Evolutionary conservation across 2,888 invertebrate genomes (phyloP).

Genomic region (Choristoneura rosaceana): DNA sequence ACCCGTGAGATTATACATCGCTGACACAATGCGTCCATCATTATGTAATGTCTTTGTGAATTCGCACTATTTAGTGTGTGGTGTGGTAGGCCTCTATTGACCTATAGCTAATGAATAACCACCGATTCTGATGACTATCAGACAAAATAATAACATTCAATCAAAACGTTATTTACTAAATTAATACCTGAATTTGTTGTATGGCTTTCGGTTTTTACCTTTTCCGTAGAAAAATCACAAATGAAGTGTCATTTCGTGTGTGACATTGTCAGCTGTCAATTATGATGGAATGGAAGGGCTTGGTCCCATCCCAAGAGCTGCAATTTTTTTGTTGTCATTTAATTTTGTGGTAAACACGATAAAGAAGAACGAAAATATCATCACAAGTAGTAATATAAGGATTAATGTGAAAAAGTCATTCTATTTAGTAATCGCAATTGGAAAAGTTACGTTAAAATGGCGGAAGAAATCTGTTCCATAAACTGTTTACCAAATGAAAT

Average conservation of each 20-base stretch:
- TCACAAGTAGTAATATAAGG: not conserved
- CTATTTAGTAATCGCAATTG: not conserved
- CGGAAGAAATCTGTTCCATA: constrained; percentile 45
- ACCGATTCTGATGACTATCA: too few relatives aligned
- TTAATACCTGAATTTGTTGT: not conserved
- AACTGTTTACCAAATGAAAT: constrained; percentile 62
- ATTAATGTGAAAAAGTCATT: not conserved
- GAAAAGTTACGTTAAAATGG: constrained; percentile 26
- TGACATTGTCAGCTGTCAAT: not conserved
- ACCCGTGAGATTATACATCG: too few relatives aligned
- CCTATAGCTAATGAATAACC: too few relatives aligned
- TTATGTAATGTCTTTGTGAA: too few relatives aligned
- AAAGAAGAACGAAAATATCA: not conserved
- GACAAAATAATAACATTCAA: too few relatives aligned
- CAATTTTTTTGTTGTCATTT: not conserved
- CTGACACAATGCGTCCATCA: too few relatives aligned
- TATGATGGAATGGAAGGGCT: not conserved
- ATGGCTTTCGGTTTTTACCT: too few relatives aligned
- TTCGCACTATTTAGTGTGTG: too few relatives aligned
- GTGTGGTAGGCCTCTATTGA: too few relatives aligned
- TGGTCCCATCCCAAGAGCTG: not conserved
- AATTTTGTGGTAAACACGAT: not conserved
- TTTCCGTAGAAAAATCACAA: too few relatives aligned
- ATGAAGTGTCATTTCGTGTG: not conserved
- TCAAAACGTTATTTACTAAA: too few relatives aligned